Base-by-base conservation (phyloP, 2,113 vertebrate species). In the Neolamprologus fasciatus region DNA sequence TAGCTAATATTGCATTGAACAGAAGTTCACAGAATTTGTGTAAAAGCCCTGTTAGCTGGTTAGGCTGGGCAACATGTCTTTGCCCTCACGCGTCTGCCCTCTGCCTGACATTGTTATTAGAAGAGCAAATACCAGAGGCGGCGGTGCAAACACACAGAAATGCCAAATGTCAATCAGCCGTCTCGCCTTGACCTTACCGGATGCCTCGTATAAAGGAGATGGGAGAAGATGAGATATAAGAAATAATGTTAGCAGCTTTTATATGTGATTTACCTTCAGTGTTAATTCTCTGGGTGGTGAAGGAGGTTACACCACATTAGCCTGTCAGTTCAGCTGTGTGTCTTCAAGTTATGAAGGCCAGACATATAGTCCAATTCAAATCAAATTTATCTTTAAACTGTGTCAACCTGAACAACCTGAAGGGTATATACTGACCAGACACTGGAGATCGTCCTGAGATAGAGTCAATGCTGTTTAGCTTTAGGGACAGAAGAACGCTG, bases 121-220 rank as follows among this genome's bases (percentile, higher is more conserved):
- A 86, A 53, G 82, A 90, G 90, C 58, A 94, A 92, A 95, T 91
- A 93, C 88, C 89, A 91, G 82, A 84, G 76, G 92, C 68, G 5
- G 84, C 87, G 12, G 87, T 3, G 42, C 91, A 91, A 92, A 94
- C 91, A 89, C 79, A 80, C 17, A 76, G 63, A 92, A 93, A 94
- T 93, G 89, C 86, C 91, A 94, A 94, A 92, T 94, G 93, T 90
- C 93, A 90, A 90, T 95, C 94, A 93, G 88, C 12, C 2, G 40
- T 50, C 86, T 73, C 7, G 26, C 83, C 86, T 87, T 89, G 93
- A 94, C 92, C 91, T 87, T 89, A 89, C 21, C 8, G 82, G 54
- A 4, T 33, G 87, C 40, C 71, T 17, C 14, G 12, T 2, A 11
- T 40, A 40, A 80, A 71, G 40, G 47, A 63, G 61, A 55, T 50